Base-by-base conservation (phyloP, 2,888 invertebrate genomes). In the Chironomus riparius region DNA sequence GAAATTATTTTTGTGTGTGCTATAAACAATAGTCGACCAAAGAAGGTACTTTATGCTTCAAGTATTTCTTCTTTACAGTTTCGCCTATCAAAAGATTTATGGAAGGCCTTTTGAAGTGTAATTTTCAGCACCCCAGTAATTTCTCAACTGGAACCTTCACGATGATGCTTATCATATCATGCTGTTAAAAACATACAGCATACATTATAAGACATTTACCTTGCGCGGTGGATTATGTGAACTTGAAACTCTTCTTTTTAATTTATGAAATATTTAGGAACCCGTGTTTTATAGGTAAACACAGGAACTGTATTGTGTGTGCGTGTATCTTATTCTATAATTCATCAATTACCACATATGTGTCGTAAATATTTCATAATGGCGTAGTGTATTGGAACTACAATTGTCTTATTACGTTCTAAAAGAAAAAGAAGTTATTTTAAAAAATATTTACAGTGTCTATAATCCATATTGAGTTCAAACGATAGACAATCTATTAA, bases 41-140 rank as follows among this genome's bases (percentile, higher is more conserved):
- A 56, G 56, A 18, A 56, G 56, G 15, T 18, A 56, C 56, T 56
- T 56, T 56, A 56, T 56, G 56, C 56, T 56, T 56, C 15, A 56
- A 18, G 15, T 6, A 56, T 7, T 56, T 56, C 56, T 56, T 18
- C n/a, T 56, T 56, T 56, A 56, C 18, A 1, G 1, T 50, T 50
- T 50, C 50, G 56, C 18, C 18, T 15, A 18, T 38, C 38, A 38
- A 38, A 10, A 38, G 38, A 38, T 38, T 38, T 38, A 38, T 38
- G 38, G 56, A 56, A 56, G 56, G 56, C 56, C 56, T 56, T 56
- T 56, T 18, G 7, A 70, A 71, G 71, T 71, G 71, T 28, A 56
- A 24, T 71, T 56, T 71, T 71, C 56, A 56, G 47, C 71, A 28
- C 71, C 69, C 24, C 13, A 48, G 24, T 24, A 56, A 18, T 69